Evolutionary conservation across 2,797 vertebrate genomes (phyloP).

Genomic region (Malacoctenus gilli): DNA sequence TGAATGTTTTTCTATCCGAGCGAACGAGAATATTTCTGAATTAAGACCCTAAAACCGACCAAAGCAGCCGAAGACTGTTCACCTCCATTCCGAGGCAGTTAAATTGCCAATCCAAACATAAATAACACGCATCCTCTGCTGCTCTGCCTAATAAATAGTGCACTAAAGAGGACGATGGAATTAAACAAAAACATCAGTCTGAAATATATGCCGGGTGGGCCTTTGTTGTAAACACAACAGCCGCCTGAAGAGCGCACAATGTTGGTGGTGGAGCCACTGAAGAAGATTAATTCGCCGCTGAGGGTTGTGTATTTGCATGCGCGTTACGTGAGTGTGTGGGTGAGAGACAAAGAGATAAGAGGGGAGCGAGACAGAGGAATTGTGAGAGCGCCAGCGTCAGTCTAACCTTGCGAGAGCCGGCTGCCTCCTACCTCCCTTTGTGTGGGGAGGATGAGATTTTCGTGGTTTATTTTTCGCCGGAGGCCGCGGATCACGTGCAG

Average conservation of each 20-base stretch:
- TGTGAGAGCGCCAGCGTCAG: conserved; percentile 28
- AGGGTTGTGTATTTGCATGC: conserved; percentile 8
- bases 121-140: conserved; percentile 1
- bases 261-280: conserved; percentile 14
- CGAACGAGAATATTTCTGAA: not conserved
- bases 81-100: not conserved
- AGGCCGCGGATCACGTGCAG: conserved; percentile 20
- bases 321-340: conserved; percentile 6
- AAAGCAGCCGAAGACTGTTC: not conserved
- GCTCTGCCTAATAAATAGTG: not conserved
- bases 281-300: conserved; percentile 35
- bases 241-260: conserved; percentile 14
- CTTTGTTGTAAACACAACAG: conserved; percentile 17
- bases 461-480: conserved; percentile 36
- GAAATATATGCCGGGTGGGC: conserved; percentile 11
- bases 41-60: not conserved
- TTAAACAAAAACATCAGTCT: conserved; percentile 9
- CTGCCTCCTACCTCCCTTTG: conserved; percentile 34
- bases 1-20: too few species aligned
- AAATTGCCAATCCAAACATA: not conserved
- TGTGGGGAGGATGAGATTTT: conserved; percentile 48
- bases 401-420: conserved; percentile 29
- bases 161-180: not conserved
- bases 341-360: conserved; percentile 17
- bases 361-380: conserved; percentile 6